Evolutionary conservation across 1,140 invertebrate genomes (phyloP), one percentile per base, ranked within the genome.

Genomic region (Vanessa tameamea): DNA sequence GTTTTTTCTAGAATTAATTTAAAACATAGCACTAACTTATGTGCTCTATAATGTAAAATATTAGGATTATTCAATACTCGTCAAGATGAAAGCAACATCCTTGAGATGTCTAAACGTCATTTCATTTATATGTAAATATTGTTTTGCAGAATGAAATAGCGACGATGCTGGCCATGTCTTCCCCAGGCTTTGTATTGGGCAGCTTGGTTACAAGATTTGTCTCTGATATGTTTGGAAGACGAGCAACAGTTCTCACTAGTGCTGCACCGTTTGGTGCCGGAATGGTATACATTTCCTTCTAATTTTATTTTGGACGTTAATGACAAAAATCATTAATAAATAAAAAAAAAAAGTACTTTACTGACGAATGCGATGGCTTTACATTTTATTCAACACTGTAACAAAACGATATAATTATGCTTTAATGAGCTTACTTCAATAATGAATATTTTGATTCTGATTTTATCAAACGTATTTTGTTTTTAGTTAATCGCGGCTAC

Each of bases 141-240:
- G 53, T 71, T n/a, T 76, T 85, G 23, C 81, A 93, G 75, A 84
- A 88, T 31, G 85, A 94, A 78, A 87, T 89, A 43, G 94, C 95
- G 0, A 96, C 95, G 95, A 94, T 96, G 80, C 93, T 95, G 4
- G 94, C 95, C 2, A 85, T 96, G 48, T 89, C 95, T 72, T 94
- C 95, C 0, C 85, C 96, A 7, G 96, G 96, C 1, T 96, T 95
- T 2, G 90, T 96, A 13, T 72, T 94, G 0, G 96, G 95, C 1
- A 94, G 94, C 6, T 79, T 94, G 0, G 87, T 93, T 0, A 92
- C 94, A 0, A 75, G 93, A 65, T 90, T 94, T 76, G 69, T 94
- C 2, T 93, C 95, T 5, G 96, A 97, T 82, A 89, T 83, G 51
- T 81, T 95, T 43, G 96, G 96, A 2, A 90, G 96, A 61, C 95